These are phyloP conservation scores for Dendrolimus punctatus DNA, from an alignment of 1,140 invertebrate species.

Conservation along the genomic window DNA sequence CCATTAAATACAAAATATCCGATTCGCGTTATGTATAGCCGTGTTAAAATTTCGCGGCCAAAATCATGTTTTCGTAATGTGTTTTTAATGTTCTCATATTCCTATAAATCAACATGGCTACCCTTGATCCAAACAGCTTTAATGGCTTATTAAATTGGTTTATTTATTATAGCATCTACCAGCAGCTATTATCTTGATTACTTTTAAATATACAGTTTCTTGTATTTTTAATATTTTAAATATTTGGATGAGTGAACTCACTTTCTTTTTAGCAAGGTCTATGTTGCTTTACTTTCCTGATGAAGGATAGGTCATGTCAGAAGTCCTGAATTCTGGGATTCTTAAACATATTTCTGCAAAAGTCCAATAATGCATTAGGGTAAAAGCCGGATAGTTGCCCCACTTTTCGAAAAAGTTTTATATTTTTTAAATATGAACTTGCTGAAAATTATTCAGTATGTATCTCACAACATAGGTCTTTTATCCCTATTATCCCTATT, in stretches of 20 bases:
- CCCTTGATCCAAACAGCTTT: conserved; percentile 66
- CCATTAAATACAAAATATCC: conserved; percentile 36
- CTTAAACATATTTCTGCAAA: too few relatives aligned
- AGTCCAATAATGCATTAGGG: too few relatives aligned
- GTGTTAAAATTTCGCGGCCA: conserved; percentile 58
- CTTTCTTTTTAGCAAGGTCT: neutral
- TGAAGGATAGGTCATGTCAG: too few relatives aligned
- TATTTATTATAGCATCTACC: conserved; percentile 29
- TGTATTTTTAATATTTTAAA: neutral
- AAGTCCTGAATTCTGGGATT: too few relatives aligned
- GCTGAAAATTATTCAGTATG: too few relatives aligned
- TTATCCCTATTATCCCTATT: too few relatives aligned
- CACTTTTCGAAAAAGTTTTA: too few relatives aligned
- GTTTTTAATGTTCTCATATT: conserved; percentile 71
- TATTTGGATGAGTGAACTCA: conserved; percentile 1
- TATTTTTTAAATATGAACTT: too few relatives aligned
- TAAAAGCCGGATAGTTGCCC: too few relatives aligned
- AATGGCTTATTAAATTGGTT: conserved; percentile 70
- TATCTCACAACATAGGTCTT: too few relatives aligned
- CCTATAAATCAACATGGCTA: conserved; percentile 64
- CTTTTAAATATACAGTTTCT: neutral
- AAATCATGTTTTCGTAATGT: conserved; percentile 69
- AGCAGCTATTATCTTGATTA: conserved; percentile 5
- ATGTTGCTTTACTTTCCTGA: neutral
- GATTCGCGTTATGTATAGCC: conserved; percentile 38